Percentiles rank a stretch among this genome's conserved stretches.
Evolutionary conservation across 2,888 invertebrate species (phyloP).

Genomic region (Agonum fuliginosum): DNA sequence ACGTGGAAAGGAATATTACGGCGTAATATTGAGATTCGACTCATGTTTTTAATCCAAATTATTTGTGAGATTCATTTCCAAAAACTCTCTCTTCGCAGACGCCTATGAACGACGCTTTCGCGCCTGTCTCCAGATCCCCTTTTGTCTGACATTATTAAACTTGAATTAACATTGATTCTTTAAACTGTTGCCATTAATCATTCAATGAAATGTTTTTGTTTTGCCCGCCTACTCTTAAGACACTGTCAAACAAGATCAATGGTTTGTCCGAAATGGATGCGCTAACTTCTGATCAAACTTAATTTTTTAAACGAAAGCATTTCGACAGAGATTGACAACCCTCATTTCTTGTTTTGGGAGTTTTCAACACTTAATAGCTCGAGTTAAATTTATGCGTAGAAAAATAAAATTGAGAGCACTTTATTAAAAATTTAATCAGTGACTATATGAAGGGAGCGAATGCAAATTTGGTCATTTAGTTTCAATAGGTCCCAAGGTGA

Average conservation of each 20-base stretch:
- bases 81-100: too few relatives aligned
- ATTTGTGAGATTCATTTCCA: too few relatives aligned
- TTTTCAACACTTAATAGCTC: not conserved
- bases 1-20: too few relatives aligned
- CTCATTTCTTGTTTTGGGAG: slow-evolving; percentile 30
- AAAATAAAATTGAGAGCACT: slow-evolving; percentile 26
- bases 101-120: too few relatives aligned
- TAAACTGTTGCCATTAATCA: slow-evolving; percentile 57
- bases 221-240: slow-evolving; percentile 8
- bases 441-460: slow-evolving; percentile 23
- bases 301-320: slow-evolving; percentile 46
- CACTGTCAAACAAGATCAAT: slow-evolving; percentile 56
- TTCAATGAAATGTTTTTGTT: slow-evolving; percentile 43
- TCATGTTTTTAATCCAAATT: too few relatives aligned
- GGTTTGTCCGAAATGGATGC: slow-evolving; percentile 13
- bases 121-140: slow-evolving; percentile 37
- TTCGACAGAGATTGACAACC: slow-evolving; percentile 44
- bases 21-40: too few relatives aligned
- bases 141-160: slow-evolving; percentile 56
- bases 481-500: slow-evolving; percentile 53
- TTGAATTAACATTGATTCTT: slow-evolving; percentile 57
- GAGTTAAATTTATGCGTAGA: not conserved
- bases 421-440: slow-evolving; percentile 47
- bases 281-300: slow-evolving; percentile 36
- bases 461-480: slow-evolving; percentile 53